Conservation (phyloP, 2,113 vertebrate genomes). For the Trochalopteron elliotii region DNA sequence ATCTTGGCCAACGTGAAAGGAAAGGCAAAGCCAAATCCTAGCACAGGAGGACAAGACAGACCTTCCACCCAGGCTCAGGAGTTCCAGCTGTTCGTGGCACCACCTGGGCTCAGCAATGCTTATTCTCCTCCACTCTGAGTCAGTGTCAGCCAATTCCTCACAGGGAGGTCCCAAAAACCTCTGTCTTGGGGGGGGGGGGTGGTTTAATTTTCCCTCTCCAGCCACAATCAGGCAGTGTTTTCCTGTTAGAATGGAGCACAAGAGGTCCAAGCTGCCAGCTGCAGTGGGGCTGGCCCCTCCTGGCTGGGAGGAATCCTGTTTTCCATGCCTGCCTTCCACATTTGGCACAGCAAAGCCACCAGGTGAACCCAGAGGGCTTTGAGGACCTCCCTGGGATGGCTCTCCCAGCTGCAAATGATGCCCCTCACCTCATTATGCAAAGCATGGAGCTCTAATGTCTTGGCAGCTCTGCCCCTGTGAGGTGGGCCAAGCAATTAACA, state of each 20-base stretch:
- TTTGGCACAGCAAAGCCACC: conserved; percentile 12
- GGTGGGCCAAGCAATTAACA: background rate
- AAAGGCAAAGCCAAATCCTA: background rate
- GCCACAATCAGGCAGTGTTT: background rate
- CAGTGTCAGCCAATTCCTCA: background rate
- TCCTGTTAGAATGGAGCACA: background rate
- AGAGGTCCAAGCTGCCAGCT: conserved; percentile 20
- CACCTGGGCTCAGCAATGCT: background rate
- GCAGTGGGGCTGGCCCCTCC: background rate
- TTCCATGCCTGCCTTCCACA: background rate
- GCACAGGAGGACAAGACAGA: background rate
- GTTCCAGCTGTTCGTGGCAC: conserved; percentile 19
- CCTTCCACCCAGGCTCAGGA: background rate
- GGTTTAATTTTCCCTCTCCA: background rate
- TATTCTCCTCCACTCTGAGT: background rate
- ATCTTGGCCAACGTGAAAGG: background rate
- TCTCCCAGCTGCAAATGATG: background rate
- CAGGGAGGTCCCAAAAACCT: background rate
- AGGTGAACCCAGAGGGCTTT: background rate
- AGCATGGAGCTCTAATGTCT: background rate
- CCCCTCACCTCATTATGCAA: conserved; percentile 2
- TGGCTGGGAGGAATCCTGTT: background rate
- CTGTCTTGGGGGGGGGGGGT: background rate
- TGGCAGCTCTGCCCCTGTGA: background rate
- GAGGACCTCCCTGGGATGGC: background rate